Conservation (phyloP, 2,113 vertebrate genomes). For the Scomber scombrus region DNA sequence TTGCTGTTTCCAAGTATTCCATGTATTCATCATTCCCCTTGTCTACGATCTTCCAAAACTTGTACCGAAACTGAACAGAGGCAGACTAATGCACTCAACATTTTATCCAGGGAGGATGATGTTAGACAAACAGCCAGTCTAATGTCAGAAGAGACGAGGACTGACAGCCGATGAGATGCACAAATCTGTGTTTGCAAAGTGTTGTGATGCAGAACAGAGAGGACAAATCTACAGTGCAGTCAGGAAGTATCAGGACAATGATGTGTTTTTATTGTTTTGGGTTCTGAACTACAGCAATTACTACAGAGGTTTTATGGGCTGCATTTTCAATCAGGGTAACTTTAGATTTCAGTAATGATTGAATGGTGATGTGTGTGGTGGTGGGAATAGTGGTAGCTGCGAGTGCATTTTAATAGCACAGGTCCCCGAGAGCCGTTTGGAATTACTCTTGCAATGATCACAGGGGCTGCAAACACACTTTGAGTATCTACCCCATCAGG, state of each 20-base stretch:
- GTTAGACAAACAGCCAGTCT: slow-evolving; percentile 40
- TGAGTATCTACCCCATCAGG: not conserved
- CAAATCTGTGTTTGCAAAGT: not conserved
- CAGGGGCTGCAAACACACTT: not conserved
- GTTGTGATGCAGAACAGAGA: not conserved
- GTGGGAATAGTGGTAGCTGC: not conserved
- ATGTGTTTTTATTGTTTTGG: slow-evolving; percentile 17
- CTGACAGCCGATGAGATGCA: slow-evolving; percentile 46
- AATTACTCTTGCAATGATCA: not conserved
- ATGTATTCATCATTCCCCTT: slow-evolving; percentile 34
- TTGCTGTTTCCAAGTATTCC: slow-evolving; percentile 34
- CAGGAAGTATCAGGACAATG: slow-evolving; percentile 17
- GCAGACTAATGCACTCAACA: slow-evolving; percentile 25
- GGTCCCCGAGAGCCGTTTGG: not conserved
- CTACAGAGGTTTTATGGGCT: not conserved
- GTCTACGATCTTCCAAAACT: slow-evolving; percentile 40
- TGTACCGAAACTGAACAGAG: slow-evolving; percentile 42
- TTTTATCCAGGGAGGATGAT: slow-evolving; percentile 33
- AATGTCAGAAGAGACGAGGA: slow-evolving; percentile 11
- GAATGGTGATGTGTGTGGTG: not conserved
- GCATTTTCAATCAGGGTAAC: not conserved
- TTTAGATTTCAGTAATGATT: not conserved
- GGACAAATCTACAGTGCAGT: not conserved
- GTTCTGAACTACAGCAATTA: slow-evolving; percentile 8
- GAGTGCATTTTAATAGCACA: not conserved